Evolutionary conservation across 2,888 invertebrate genomes (phyloP), one percentile per base, ranked within the genome.

Genomic region (Melikaiella ostensackeni): DNA sequence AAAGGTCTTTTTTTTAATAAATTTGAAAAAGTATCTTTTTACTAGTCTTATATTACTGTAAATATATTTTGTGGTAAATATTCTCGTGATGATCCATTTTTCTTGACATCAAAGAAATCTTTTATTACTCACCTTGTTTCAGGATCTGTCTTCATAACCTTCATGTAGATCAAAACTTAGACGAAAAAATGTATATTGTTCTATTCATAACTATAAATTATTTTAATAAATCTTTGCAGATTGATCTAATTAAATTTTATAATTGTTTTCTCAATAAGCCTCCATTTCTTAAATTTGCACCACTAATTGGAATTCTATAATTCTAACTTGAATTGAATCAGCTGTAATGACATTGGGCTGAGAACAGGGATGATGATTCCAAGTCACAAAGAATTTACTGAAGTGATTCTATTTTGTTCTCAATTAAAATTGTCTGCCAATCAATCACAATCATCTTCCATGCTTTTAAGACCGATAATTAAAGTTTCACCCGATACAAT

Each of bases 401-500:
- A 70, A 46, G 50, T 50, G 46, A 33, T 50, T 55, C 50, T 24
- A 27, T 59, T 59, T 55, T 27, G 27, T 50, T 50, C n/a, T 13
- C 50, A 70, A 70, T 70, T 55, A 70, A 21, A 50, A 46, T 55
- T 55, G 50, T 70, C 30, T 70, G 50, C 30, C 33, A 50, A 50
- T 70, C n/a, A 50, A 50, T 70, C 27, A 70, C 46, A 70, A 70
- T 70, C 70, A 70, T 50, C 46, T 70, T 55, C 70, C 30, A 55
- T 38, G 59, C 61, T 66, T 63, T 75, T 50, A 62, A 73, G 76
- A 76, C 59, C 73, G 66, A 62, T 79, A 82, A 83, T 82, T 83
- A 83, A 80, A 85, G 82, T 83, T 84, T 81, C 55, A 42, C 77
- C 27, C 59, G 78, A 78, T 75, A 75, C 78, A 83, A 82, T 77